Conservation (phyloP, 1,140 invertebrate genomes). For the Triops longicaudatus region DNA sequence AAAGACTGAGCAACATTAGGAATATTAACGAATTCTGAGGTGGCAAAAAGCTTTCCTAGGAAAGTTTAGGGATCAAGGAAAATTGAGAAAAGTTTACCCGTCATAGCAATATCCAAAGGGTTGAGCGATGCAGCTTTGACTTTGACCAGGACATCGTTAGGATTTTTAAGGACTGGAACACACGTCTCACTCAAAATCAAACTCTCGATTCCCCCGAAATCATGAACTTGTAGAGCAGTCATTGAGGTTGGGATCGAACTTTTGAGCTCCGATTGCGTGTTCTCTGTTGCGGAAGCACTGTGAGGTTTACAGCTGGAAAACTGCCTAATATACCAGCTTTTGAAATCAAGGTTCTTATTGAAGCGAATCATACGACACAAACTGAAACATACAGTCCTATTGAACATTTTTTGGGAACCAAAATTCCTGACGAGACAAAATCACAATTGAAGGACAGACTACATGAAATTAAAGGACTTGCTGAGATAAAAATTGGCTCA, state of each 20-base stretch:
- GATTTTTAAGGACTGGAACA: slow-evolving; percentile 56
- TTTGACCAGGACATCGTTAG: slow-evolving; percentile 67
- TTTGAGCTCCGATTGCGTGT: background rate
- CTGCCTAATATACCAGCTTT: background rate
- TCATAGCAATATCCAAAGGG: slow-evolving; percentile 82
- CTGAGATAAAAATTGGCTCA: too few relatives aligned
- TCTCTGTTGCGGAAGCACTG: background rate
- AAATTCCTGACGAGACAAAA: background rate
- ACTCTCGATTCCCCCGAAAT: slow-evolving; percentile 19
- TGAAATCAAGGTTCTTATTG: background rate
- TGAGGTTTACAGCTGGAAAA: background rate
- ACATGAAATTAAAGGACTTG: too few relatives aligned
- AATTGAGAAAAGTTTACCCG: slow-evolving; percentile 45
- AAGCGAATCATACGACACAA: background rate
- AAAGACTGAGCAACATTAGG: too few relatives aligned
- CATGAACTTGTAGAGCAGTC: slow-evolving; percentile 18
- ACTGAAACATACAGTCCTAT: background rate
- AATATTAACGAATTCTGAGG: too few relatives aligned
- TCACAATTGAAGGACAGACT: too few relatives aligned
- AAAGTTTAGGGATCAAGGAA: background rate
- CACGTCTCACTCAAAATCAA: background rate
- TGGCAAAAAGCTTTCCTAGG: background rate
- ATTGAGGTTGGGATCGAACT: background rate
- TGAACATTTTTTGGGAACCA: background rate
- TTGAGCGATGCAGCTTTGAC: slow-evolving; percentile 79